phyloP scores from a whole-genome alignment of 1,140 invertebrate genomes.

The Papilio helenus region DNA sequence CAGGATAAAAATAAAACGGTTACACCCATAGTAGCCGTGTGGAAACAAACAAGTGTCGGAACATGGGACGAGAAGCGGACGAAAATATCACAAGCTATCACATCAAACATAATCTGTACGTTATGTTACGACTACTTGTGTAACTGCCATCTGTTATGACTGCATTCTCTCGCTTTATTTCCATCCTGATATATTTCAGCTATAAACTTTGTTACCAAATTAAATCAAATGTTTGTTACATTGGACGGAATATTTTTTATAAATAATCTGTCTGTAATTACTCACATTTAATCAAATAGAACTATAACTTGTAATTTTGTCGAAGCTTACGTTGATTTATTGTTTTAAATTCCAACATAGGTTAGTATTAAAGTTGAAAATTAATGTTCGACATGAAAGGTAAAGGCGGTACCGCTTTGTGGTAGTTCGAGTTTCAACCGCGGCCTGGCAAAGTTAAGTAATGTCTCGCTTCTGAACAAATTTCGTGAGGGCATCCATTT shows the following conservation, averaged over 20 bases:
- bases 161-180: neutral
- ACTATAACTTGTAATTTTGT: neutral
- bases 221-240: neutral
- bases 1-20: constrained; percentile 36
- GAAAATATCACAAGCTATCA: constrained; percentile 29
- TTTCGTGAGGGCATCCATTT: constrained; percentile 5
- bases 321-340: constrained; percentile 9
- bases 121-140: constrained; percentile 26
- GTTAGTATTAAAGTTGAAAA: constrained; percentile 22
- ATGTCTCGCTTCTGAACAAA: constrained; percentile 14
- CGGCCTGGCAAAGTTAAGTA: neutral
- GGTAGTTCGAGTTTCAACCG: constrained; percentile 4
- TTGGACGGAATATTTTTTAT: neutral
- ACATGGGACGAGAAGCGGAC: constrained; percentile 8
- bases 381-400: constrained; percentile 18
- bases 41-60: constrained; percentile 26
- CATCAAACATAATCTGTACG: constrained; percentile 24
- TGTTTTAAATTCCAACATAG: constrained; percentile 1
- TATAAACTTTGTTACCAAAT: neutral
- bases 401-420: constrained; percentile 6
- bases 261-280: neutral
- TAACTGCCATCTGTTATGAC: constrained; percentile 9
- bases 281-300: constrained; percentile 5
- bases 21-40: constrained; percentile 16
- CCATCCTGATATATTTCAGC: neutral